phyloP scores from a whole-genome alignment of 2,797 vertebrate genomes.

The Hydrocynus forskahlii region DNA sequence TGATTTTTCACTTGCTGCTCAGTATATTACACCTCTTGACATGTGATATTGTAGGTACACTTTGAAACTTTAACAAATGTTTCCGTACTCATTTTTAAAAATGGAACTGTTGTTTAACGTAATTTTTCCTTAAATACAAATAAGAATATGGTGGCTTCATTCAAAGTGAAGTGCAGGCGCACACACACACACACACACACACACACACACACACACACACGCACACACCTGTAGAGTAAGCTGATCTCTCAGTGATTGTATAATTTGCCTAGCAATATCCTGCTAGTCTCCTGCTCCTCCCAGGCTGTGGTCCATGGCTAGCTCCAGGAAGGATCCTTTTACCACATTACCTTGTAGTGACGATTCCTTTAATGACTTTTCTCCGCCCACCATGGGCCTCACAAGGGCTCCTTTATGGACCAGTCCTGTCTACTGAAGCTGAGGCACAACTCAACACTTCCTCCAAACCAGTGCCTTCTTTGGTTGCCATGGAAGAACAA shows the following conservation, averaged over 20 bases:
- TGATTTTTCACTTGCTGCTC: no score
- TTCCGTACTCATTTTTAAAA: no score
- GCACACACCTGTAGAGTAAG: slow-evolving; percentile 81
- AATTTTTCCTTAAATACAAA: neutral
- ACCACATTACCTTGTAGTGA: slow-evolving; percentile 82
- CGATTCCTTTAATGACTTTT: slow-evolving; percentile 77
- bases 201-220: slow-evolving; percentile 74
- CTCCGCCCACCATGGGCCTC: slow-evolving; percentile 66
- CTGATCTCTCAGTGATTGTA: slow-evolving; percentile 72
- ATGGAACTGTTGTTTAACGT: no score
- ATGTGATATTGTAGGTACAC: no score
- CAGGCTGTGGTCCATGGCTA: slow-evolving; percentile 71
- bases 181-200: slow-evolving; percentile 34
- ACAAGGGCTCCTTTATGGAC: slow-evolving; percentile 78
- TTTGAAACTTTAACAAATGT: no score
- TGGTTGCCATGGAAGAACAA: neutral
- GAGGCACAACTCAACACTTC: slow-evolving; percentile 38
- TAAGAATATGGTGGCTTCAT: neutral
- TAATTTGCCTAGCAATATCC: slow-evolving; percentile 82
- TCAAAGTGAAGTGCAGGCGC: slow-evolving; percentile 8
- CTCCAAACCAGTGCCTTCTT: neutral
- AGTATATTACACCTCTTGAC: no score
- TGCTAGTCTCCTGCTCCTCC: slow-evolving; percentile 71
- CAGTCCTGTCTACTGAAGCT: slow-evolving; percentile 3
- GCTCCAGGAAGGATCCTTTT: slow-evolving; percentile 82